phyloP scores from a whole-genome alignment of 2,888 invertebrate genomes.

The Anarsia innoxiella region DNA sequence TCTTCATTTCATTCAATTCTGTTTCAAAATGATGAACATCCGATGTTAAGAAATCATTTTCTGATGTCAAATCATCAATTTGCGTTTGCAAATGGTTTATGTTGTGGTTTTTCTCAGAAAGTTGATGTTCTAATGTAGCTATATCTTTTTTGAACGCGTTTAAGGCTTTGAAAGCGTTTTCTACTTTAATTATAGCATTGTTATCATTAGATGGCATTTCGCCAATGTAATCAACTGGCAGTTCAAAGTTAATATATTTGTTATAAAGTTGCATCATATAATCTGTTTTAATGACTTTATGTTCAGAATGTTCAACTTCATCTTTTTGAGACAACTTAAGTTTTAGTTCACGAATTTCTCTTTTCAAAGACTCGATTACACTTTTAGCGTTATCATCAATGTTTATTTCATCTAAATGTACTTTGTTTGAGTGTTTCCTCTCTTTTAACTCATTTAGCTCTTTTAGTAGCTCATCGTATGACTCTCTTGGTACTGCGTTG shows the following conservation, averaged over 20 bases:
- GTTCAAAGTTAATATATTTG: conserved; percentile 64
- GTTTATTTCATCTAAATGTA: conserved; percentile 58
- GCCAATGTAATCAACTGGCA: conserved; percentile 63
- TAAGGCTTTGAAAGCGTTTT: conserved; percentile 71
- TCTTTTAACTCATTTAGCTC: conserved; percentile 50
- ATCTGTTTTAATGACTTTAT: conserved; percentile 47
- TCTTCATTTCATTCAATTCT: conserved; percentile 78
- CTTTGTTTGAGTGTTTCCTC: conserved; percentile 40
- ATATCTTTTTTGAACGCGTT: conserved; percentile 76
- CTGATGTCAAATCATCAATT: conserved; percentile 71
- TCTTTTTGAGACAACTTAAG: conserved; percentile 51
- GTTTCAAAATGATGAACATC: conserved; percentile 74
- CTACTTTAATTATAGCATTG: conserved; percentile 58
- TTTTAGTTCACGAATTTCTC: conserved; percentile 59
- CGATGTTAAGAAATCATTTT: conserved; percentile 64
- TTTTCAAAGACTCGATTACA: conserved; percentile 65
- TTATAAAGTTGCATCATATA: conserved; percentile 61
- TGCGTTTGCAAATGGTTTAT: conserved; percentile 67
- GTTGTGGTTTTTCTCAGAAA: conserved; percentile 74
- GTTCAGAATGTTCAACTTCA: conserved; percentile 28
- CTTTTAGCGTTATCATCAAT: conserved; percentile 69
- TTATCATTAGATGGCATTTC: conserved; percentile 61
- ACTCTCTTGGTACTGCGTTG: conserved; percentile 48
- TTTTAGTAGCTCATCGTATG: conserved; percentile 49
- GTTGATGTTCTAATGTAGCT: conserved; percentile 71